Evolutionary conservation across 2,797 vertebrate species (phyloP), one percentile per base, ranked within the genome.

Genomic region (Gallinago nigripennis): DNA sequence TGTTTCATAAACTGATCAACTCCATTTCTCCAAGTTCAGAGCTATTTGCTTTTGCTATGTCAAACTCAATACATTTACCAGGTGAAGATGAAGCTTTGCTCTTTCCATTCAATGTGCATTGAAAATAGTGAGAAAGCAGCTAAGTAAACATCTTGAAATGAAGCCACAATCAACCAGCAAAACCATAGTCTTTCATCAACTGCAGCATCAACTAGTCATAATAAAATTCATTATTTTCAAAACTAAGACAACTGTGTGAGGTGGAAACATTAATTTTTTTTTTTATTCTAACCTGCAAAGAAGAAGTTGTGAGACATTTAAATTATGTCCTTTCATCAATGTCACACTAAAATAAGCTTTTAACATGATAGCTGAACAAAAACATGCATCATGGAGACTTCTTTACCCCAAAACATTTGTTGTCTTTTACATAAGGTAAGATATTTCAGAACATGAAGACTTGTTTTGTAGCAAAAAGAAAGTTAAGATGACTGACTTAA

Each of bases 241-340:
- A 97, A 97, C 91, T 78, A 96, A 95, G 19, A 94, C 51, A 90
- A 93, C 8, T 84, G 58, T 70, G 78, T 90, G 70, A 87, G 30
- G 37, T 84, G 43, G 37, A 80, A 8, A 57, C 65, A 54, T 60
- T 17, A 45, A 45, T 37, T 65, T 5, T 6, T 28, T 28, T 91
- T 88, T 97, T 95, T 83, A 97, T 84, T 96, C 89, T 98, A 98
- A 97, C 97, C 98, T 98, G 97, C 27, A 93, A 97, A 97, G 94
- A 97, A 98, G 97, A 98, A 97, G 94, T 97, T 95, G 95, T 89
- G 88, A 98, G 95, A 93, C 53, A 77, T 86, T 97, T 97, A 97
- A 94, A 96, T 94, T 95, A 94, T 2, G 6, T 41, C 56, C 20
- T 96, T 96, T 92, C 39, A 83, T 37, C 63, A 92, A 61, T 57